These are phyloP conservation scores for Aphidius gifuensis DNA, from an alignment of 1,140 invertebrate genomes.

Conservation along the genomic window DNA sequence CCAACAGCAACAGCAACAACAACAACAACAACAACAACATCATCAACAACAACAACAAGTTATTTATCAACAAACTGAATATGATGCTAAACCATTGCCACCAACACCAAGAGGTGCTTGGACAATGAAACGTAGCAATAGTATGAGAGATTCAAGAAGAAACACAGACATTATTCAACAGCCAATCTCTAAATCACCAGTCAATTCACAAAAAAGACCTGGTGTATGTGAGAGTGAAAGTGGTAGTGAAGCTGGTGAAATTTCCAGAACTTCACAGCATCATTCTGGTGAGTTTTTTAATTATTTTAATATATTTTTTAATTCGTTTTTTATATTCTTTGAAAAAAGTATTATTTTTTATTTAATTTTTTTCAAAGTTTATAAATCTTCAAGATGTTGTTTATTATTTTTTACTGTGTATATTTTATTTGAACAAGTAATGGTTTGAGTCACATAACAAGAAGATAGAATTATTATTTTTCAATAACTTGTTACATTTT, in stretches of 20 bases:
- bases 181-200: constrained; percentile 22
- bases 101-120: constrained; percentile 37
- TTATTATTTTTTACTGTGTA: too few relatives aligned
- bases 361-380: too few relatives aligned
- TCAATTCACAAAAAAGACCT: constrained; percentile 30
- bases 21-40: too few relatives aligned
- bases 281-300: constrained; percentile 39
- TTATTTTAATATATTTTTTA: neutral
- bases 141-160: constrained; percentile 26
- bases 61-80: constrained; percentile 31
- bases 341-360: too few relatives aligned
- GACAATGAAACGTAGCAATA: constrained; percentile 23
- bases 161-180: constrained; percentile 8
- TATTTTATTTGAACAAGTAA: too few relatives aligned
- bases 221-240: constrained; percentile 54
- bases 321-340: too few relatives aligned
- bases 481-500: too few relatives aligned
- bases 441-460: too few relatives aligned
- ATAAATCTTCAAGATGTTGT: too few relatives aligned
- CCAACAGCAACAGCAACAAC: too few relatives aligned
- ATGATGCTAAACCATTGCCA: constrained; percentile 46
- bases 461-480: too few relatives aligned
- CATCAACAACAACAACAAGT: neutral
- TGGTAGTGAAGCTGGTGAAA: constrained; percentile 64
- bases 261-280: constrained; percentile 61